phyloP scores from a whole-genome alignment of 2,113 vertebrate species.

The Hemichromis elongatus region DNA sequence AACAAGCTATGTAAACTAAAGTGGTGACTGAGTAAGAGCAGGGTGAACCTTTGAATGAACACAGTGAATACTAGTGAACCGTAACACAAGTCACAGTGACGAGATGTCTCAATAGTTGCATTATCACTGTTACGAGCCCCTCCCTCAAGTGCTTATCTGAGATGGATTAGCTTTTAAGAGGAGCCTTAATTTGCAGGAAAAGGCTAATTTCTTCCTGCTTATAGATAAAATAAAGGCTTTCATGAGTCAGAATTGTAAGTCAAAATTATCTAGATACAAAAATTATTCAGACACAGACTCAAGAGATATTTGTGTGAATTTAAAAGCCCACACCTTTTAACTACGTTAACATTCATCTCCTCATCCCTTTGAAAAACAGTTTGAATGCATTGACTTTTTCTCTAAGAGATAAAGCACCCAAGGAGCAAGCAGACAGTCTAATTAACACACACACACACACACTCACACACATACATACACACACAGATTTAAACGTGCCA shows the following conservation, averaged over 20 bases:
- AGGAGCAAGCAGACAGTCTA: slow-evolving; percentile 13
- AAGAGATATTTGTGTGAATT: slow-evolving; percentile 17
- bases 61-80: slow-evolving; percentile 10
- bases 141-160: neutral
- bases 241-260: slow-evolving; percentile 9
- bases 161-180: neutral
- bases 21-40: slow-evolving; percentile 52
- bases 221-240: neutral
- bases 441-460: neutral
- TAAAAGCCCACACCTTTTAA: neutral
- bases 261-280: neutral
- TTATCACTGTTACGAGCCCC: neutral
- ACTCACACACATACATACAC: neutral
- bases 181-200: neutral
- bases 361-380: slow-evolving; percentile 29
- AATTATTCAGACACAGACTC: neutral
- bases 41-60: slow-evolving; percentile 17
- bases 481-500: neutral
- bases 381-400: slow-evolving; percentile 23
- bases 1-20: slow-evolving; percentile 50
- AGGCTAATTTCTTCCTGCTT: neutral
- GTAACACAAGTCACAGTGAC: slow-evolving; percentile 48
- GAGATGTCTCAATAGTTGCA: slow-evolving; percentile 58
- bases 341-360: slow-evolving; percentile 5
- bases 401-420: neutral